A percentile compares a stretch with the other conserved stretches of the same genome.
phyloP scores from a whole-genome alignment of 2,888 invertebrate species.

The Rosalia funebris region DNA sequence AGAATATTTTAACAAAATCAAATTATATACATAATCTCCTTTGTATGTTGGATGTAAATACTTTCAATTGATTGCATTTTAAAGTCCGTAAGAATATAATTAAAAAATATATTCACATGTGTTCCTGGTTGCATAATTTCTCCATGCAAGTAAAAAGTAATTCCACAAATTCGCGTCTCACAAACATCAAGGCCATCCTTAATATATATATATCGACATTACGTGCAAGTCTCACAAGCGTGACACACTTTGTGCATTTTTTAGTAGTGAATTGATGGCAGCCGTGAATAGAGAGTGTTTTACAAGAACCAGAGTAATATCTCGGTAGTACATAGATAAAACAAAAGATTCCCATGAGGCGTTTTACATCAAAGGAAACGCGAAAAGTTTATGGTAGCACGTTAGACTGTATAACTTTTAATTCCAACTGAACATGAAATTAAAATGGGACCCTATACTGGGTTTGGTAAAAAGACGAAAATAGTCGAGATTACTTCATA shows the following conservation, averaged over 20 bases:
- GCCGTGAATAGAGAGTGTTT: constrained; percentile 18
- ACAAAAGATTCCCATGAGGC: constrained; percentile 6
- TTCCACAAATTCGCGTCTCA: no score
- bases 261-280: constrained; percentile 11
- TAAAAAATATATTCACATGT: no score
- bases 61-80: no score
- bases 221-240: no score
- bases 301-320: constrained; percentile 10
- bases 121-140: no score
- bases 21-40: no score
- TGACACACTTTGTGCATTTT: constrained; percentile 2
- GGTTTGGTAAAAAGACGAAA: constrained; percentile 36
- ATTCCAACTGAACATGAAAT: constrained; percentile 4
- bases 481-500: constrained; percentile 41
- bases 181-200: no score
- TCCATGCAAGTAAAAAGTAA: no score
- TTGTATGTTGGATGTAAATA: no score
- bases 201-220: no score
- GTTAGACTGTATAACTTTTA: constrained; percentile 9
- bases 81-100: no score
- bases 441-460: not conserved
- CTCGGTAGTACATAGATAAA: constrained; percentile 12
- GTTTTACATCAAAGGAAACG: constrained; percentile 14
- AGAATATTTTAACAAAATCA: no score
- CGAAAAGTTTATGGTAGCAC: not conserved